phyloP scores from a whole-genome alignment of 2,888 invertebrate genomes.

The Epirrhoe tristata region DNA sequence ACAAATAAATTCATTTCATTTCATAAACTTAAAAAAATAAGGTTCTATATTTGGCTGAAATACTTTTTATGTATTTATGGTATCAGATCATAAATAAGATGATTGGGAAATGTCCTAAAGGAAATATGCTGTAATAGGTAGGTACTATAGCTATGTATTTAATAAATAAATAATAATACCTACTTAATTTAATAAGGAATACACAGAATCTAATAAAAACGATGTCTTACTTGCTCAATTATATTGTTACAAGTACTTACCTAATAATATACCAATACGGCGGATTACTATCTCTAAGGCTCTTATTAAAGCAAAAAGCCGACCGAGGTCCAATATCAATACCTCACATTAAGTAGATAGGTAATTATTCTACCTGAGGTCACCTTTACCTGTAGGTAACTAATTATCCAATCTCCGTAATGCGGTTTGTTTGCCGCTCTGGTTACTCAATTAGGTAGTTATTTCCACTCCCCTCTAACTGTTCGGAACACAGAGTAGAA shows the following conservation, averaged over 20 bases:
- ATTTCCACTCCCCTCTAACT: slow-evolving; percentile 61
- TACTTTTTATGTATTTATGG: too few relatives aligned
- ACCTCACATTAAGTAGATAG: slow-evolving; percentile 13
- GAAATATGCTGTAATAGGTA: too few relatives aligned
- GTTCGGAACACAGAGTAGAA: slow-evolving; percentile 42
- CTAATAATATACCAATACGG: background rate
- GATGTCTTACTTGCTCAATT: background rate
- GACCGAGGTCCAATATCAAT: slow-evolving; percentile 16
- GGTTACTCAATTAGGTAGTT: slow-evolving; percentile 49
- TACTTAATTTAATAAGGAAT: too few relatives aligned
- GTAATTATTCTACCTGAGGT: slow-evolving; percentile 28
- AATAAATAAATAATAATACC: too few relatives aligned
- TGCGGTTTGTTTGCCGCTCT: slow-evolving; percentile 45
- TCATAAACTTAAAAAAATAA: too few relatives aligned
- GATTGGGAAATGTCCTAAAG: too few relatives aligned
- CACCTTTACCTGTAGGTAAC: slow-evolving; percentile 37
- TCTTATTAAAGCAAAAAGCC: background rate
- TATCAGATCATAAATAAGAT: too few relatives aligned
- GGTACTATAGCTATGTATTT: too few relatives aligned
- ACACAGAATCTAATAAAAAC: too few relatives aligned
- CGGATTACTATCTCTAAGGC: background rate
- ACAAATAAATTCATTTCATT: too few relatives aligned
- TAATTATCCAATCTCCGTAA: slow-evolving; percentile 47
- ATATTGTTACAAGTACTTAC: background rate
- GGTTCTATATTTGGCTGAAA: too few relatives aligned